Base-by-base conservation (phyloP, 2,797 vertebrate genomes). In the Telmatherina bonti region DNA sequence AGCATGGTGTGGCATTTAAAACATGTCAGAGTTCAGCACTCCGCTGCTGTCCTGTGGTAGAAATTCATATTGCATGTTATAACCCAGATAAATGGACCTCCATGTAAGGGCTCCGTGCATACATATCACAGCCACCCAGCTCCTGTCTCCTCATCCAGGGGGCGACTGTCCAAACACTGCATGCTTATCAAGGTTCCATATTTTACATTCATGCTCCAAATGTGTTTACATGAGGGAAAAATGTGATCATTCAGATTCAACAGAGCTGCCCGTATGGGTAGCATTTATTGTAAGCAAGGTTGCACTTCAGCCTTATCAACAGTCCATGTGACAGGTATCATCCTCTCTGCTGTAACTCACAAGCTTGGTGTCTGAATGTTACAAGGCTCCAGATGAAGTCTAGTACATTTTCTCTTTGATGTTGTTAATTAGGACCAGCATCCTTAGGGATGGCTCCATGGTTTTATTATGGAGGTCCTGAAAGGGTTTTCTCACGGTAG, bases 401-500 rank as follows among this genome's bases (percentile, higher is more conserved):
- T 72, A 72, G 61, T 77, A 65, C 78, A 62, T 70, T 12, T 36
- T 74, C 54, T 30, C 88, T 91, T 87, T 91, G 87, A 88, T 85
- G 85, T 77, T 2, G 72, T 90, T 90, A 91, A 93, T 92, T 82
- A 81, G 88, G 79, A 75, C 81, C 82, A 70, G 81, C 41, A 0
- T 88, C 83, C 70, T 72, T 2, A 54, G 65, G 73, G 86, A 81
- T 81, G 81, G 79, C 64, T 81, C 78, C 67, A 3, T 84, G 83
- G 79, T 89, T 89, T 89, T 88, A 87, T 84, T 83, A 73, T 76
- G 56, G 74, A 75, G 71, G 78, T 81, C 81, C 81, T 68, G 64
- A 67, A 58, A 72, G 80, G 88, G 70, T 71, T 89, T 91, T 93
- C 91, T 93, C 91, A 92, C 85, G 86, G 88, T 87, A 86, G 88